Evolutionary conservation across 2,888 invertebrate species (phyloP).

Genomic region (Gryllus longicercus): DNA sequence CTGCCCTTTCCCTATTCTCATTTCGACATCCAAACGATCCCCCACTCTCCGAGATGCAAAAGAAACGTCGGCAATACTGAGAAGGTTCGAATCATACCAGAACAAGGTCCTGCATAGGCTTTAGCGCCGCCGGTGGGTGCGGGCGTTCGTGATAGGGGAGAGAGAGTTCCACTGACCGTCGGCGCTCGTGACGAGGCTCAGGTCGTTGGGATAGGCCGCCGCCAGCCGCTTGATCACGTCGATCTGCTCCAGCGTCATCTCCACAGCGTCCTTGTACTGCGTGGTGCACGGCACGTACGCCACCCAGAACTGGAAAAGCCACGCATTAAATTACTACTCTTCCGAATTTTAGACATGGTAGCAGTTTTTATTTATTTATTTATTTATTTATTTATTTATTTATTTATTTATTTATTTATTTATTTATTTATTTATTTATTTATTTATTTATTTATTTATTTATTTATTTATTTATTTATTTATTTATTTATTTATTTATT

Average conservation of each 20-base stretch:
- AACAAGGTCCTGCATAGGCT: no score
- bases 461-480: not conserved
- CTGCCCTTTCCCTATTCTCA: no score
- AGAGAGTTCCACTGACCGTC: constrained; percentile 37
- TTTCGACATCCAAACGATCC: no score
- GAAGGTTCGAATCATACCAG: no score
- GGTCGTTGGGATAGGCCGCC: constrained; percentile 40
- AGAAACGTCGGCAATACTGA: no score
- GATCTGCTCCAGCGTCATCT: constrained; percentile 48
- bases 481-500: not conserved
- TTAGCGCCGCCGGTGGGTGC: no score
- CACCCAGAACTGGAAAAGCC: constrained; percentile 46
- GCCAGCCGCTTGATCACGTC: constrained; percentile 49
- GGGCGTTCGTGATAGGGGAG: no score
- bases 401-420: not conserved
- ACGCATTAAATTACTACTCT: not conserved
- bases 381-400: not conserved
- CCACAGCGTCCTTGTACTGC: constrained; percentile 48
- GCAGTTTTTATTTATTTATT: not conserved
- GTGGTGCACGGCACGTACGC: constrained; percentile 47
- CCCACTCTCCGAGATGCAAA: no score
- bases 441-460: not conserved
- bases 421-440: not conserved
- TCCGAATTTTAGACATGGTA: not conserved
- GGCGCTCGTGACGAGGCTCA: constrained; percentile 38